These are phyloP conservation scores for Archaeoteleia sp. DNA, from an alignment of 2,888 invertebrate species.

Conservation along the genomic window DNA sequence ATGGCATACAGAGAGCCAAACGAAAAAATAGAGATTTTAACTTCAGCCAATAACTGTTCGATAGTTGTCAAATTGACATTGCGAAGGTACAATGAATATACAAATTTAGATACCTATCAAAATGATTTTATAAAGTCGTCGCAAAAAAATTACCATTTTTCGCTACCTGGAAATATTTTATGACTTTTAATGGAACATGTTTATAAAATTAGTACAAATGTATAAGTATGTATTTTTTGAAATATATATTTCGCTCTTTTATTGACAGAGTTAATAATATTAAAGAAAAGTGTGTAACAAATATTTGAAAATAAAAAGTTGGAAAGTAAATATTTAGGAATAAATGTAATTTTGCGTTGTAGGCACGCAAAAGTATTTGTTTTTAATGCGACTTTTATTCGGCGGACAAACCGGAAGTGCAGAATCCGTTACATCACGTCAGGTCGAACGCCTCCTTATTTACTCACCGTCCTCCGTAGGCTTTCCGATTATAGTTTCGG, in stretches of 20 bases:
- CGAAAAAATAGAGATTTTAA: slow-evolving; percentile 55
- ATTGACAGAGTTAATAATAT: no score
- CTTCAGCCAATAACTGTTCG: slow-evolving; percentile 30
- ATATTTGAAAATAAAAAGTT: no score
- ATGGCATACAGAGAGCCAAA: slow-evolving; percentile 56
- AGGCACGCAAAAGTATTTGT: neutral
- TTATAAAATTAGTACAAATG: no score
- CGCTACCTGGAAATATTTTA: no score
- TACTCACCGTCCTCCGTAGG: slow-evolving; percentile 59
- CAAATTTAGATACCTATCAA: neutral
- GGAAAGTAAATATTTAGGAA: no score
- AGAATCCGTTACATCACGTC: slow-evolving; percentile 58
- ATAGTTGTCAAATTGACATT: slow-evolving; percentile 4
- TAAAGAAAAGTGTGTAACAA: no score
- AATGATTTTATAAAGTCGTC: neutral
- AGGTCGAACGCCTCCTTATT: slow-evolving; percentile 60
- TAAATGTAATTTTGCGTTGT: no score
- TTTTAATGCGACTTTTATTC: neutral
- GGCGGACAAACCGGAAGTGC: slow-evolving; percentile 56
- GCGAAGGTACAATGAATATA: neutral
- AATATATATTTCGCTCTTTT: no score
- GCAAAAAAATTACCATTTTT: no score
- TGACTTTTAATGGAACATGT: no score
- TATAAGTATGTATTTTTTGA: no score
- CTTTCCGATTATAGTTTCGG: slow-evolving; percentile 64